phyloP scores from a whole-genome alignment of 2,888 invertebrate genomes.

The Pseudoips prasinana region DNA sequence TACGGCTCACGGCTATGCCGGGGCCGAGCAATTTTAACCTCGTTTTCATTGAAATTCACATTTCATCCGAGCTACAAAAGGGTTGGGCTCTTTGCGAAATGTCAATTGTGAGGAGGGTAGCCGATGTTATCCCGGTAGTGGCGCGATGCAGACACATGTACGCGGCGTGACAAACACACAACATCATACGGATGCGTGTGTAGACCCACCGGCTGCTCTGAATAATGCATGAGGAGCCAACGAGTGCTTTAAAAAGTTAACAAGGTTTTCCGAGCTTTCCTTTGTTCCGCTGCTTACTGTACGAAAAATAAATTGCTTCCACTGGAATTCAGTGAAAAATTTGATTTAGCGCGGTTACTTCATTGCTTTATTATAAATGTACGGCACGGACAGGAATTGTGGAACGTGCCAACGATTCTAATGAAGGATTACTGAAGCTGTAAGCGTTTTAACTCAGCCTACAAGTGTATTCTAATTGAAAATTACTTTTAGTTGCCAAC shows the following conservation, averaged over 20 bases:
- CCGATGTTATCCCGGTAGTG: slow-evolving; percentile 48
- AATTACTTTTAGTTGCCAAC: slow-evolving; percentile 13
- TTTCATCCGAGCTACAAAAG: slow-evolving; percentile 71
- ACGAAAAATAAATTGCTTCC: slow-evolving; percentile 68
- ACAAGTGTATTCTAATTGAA: neutral
- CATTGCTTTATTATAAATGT: no score
- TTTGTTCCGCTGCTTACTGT: slow-evolving; percentile 68
- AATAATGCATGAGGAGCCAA: slow-evolving; percentile 72
- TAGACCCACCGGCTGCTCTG: slow-evolving; percentile 53
- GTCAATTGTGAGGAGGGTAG: slow-evolving; percentile 73
- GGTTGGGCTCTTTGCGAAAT: slow-evolving; percentile 67
- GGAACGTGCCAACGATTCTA: no score
- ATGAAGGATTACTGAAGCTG: no score
- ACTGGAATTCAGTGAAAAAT: slow-evolving; percentile 44
- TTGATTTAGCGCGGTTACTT: slow-evolving; percentile 33
- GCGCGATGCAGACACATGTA: slow-evolving; percentile 44
- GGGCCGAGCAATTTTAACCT: slow-evolving; percentile 69
- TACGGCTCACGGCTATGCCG: slow-evolving; percentile 52
- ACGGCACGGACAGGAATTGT: no score
- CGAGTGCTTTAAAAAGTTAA: slow-evolving; percentile 79
- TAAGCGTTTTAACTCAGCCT: no score
- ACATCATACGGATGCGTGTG: slow-evolving; percentile 36
- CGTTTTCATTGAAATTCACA: slow-evolving; percentile 74
- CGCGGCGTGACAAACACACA: slow-evolving; percentile 49
- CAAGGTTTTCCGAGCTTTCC: slow-evolving; percentile 76